Base-by-base conservation (phyloP, 2,888 invertebrate genomes). In the Coremacera marginata region DNA sequence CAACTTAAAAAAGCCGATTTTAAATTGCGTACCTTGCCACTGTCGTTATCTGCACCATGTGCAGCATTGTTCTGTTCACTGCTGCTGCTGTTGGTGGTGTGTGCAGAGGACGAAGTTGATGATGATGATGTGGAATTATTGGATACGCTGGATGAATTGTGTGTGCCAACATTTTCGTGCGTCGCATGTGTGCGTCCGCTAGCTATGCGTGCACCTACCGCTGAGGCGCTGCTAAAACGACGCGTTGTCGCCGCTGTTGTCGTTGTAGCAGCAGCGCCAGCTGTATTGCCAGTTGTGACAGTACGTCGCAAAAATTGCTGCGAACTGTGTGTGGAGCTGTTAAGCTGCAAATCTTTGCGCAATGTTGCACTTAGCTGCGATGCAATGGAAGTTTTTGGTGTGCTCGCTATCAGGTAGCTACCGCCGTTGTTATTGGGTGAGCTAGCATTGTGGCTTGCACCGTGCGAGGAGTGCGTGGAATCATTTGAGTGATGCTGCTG, bases 1-100 rank as follows among this genome's bases (percentile, higher is more conserved):
- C 89, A 89, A 88, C 89, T 88, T 86, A 89, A 86, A 81, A 90
- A 86, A 84, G 89, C 86, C 84, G 90, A 88, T 86, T 89, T 88
- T 81, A 90, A 87, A 87, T 89, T 89, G 85, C 89, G 89, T 88
- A 90, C 90, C 89, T 89, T 90, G 83, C 89, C 89, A 84, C 87
- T 88, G 84, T 89, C 89, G 84, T 86, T 86, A 82, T 90, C 83
- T 74, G 67, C 65, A 77, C 81, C 80, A 72, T 81, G 77, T 71
- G 80, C 79, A 76, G 80, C 80, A 76, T 80, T 80, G 70, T 78
- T 79, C 63, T 77, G 77, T 44, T 76, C 78, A 79, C 77, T 77
- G 67, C 77, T 80, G 52, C 62, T 76, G 49, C 60, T 78, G 63
- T 75, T 71, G 60, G 77, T 51, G 51, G 14, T 75, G 78, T 79